phyloP scores from a whole-genome alignment of 2,797 vertebrate species.

The Spatula versicolor region DNA sequence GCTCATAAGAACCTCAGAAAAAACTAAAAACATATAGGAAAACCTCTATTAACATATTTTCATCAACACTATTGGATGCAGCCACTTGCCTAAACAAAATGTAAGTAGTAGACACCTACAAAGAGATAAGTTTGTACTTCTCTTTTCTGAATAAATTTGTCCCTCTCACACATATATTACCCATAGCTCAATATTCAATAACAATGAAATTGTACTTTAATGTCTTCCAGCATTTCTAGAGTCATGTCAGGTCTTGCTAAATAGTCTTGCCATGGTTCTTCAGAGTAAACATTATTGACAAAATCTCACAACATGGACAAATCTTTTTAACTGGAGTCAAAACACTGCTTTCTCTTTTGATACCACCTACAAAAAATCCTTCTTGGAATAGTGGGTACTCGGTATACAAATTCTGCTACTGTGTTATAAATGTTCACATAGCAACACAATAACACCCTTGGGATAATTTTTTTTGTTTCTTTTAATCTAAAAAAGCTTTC shows the following conservation, averaged over 20 bases:
- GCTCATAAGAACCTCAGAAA: neutral
- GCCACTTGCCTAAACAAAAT: neutral
- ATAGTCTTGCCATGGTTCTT: neutral
- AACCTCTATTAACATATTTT: neutral
- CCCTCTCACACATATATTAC: neutral
- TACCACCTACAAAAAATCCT: conserved; percentile 41
- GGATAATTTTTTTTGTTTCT: conserved; percentile 59
- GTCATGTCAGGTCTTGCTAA: neutral
- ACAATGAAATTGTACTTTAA: neutral
- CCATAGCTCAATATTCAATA: neutral
- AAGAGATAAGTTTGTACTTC: neutral
- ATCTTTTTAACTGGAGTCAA: conserved; percentile 64
- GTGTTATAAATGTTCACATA: conserved; percentile 62
- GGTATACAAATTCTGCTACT: conserved; percentile 38
- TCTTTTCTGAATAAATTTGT: neutral
- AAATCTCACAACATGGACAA: neutral
- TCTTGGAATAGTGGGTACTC: neutral
- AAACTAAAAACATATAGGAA: neutral
- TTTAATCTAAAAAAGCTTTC: conserved; percentile 52
- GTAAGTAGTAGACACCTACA: fast-evolving
- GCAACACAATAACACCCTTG: conserved; percentile 51
- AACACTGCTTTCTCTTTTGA: conserved; percentile 53
- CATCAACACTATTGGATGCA: neutral
- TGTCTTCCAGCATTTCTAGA: neutral
- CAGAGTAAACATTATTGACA: neutral